These are phyloP conservation scores for Parelbella ahira DNA, from an alignment of 2,888 invertebrate species.

Conservation along the genomic window DNA sequence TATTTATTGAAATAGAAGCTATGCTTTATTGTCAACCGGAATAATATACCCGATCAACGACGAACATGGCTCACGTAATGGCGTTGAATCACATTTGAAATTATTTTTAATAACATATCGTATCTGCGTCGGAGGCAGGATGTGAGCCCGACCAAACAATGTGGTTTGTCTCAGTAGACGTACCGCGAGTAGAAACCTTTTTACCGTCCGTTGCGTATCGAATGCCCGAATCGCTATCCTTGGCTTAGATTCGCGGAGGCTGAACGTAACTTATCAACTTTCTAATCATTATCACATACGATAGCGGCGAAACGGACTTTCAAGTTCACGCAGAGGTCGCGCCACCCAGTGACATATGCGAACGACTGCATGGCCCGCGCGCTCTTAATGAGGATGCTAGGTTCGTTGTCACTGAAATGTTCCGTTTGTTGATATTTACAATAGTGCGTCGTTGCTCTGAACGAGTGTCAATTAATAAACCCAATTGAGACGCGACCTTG, in stretches of 20 bases:
- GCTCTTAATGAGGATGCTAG: conserved; percentile 21
- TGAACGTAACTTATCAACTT: conserved; percentile 19
- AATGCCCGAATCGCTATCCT: conserved; percentile 43
- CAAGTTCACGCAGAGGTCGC: conserved; percentile 3
- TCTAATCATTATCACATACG: conserved; percentile 31
- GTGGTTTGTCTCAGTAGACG: conserved; percentile 42
- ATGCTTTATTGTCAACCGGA: no score
- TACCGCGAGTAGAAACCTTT: conserved; percentile 24
- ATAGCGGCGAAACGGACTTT: neutral
- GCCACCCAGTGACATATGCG: neutral
- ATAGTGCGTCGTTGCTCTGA: conserved; percentile 37
- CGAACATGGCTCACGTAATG: no score
- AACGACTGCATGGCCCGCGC: conserved; percentile 1
- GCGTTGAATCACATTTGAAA: no score
- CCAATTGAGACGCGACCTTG: conserved; percentile 54
- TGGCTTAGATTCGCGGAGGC: conserved; percentile 48
- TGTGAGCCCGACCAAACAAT: conserved; percentile 45
- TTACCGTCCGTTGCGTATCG: conserved; percentile 33
- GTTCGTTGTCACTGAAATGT: conserved; percentile 35
- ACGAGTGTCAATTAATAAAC: conserved; percentile 52
- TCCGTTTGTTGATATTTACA: conserved; percentile 38
- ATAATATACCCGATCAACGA: no score
- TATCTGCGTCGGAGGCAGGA: conserved; percentile 47
- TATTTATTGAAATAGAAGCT: no score
- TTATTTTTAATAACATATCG: no score